Percentiles rank a stretch among this genome's conserved stretches.
Evolutionary conservation across 2,888 invertebrate genomes (phyloP).

Genomic region (Pollenia griseotomentosa): DNA sequence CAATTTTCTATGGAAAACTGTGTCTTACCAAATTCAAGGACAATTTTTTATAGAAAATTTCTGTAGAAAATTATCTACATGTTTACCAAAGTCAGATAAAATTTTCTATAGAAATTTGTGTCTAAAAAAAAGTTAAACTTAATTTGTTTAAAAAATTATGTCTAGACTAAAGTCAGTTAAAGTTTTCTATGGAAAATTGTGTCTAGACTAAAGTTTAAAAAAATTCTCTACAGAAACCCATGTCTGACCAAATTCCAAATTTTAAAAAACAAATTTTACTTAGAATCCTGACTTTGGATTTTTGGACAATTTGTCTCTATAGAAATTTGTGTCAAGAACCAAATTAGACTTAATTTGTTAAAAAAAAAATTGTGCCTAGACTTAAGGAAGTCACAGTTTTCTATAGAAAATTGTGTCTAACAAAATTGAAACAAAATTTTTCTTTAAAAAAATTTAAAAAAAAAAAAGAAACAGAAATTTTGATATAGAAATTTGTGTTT

Average conservation of each 20-base stretch:
- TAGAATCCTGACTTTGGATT: too few relatives aligned
- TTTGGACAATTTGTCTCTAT: too few relatives aligned
- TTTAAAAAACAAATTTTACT: too few relatives aligned
- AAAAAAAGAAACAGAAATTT: too few relatives aligned
- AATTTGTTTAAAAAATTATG: background rate
- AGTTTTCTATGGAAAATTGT: too few relatives aligned
- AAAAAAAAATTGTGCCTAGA: background rate
- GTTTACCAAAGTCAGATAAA: background rate
- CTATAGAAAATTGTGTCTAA: background rate
- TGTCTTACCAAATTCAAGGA: background rate
- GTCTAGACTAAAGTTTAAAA: too few relatives aligned
- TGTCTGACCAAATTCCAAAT: too few relatives aligned
- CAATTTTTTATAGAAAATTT: background rate
- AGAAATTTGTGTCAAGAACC: background rate
- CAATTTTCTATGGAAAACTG: background rate
- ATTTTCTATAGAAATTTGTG: too few relatives aligned
- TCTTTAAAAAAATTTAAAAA: too few relatives aligned
- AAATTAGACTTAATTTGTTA: background rate
- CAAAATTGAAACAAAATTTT: too few relatives aligned
- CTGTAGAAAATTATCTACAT: background rate
- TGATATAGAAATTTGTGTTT: background rate
- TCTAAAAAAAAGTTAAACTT: too few relatives aligned
- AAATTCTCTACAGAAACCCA: too few relatives aligned
- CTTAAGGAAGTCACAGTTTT: background rate
- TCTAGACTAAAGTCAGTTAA: background rate